phyloP scores from a whole-genome alignment of 2,797 vertebrate species.

The Apodemus agrarius region DNA sequence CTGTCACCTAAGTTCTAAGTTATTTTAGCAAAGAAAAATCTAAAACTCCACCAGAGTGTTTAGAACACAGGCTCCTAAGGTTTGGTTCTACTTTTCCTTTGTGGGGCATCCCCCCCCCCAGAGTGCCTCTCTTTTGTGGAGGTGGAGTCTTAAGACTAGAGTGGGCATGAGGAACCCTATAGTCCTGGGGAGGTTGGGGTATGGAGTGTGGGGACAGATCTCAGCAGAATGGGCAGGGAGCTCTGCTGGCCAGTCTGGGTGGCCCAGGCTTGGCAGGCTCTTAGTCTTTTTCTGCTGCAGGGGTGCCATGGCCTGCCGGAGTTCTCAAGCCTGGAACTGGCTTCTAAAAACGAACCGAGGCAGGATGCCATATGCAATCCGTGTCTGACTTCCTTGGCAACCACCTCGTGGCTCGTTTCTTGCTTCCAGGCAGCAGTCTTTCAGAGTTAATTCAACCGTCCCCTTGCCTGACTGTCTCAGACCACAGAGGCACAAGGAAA shows the following conservation, averaged over 20 bases:
- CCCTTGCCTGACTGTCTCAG: neutral
- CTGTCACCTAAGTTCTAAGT: neutral
- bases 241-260: neutral
- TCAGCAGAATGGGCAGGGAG: too few relatives aligned
- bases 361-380: neutral
- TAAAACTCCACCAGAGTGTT: neutral
- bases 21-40: neutral
- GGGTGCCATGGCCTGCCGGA: neutral
- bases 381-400: constrained; percentile 26
- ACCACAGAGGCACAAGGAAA: neutral
- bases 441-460: neutral
- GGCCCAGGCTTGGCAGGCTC: neutral
- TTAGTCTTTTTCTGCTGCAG: rapidly evolving
- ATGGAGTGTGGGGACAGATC: neutral
- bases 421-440: neutral
- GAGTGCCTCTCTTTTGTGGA: neutral
- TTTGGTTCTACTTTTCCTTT: neutral
- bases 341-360: neutral
- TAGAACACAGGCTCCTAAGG: neutral
- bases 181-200: neutral
- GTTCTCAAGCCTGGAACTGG: neutral
- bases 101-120: neutral
- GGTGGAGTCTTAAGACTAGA: neutral
- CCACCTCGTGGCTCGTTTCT: neutral
- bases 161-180: neutral